Evolutionary conservation across 2,113 vertebrate species (phyloP).

Genomic region (Bostrychus sinensis): DNA sequence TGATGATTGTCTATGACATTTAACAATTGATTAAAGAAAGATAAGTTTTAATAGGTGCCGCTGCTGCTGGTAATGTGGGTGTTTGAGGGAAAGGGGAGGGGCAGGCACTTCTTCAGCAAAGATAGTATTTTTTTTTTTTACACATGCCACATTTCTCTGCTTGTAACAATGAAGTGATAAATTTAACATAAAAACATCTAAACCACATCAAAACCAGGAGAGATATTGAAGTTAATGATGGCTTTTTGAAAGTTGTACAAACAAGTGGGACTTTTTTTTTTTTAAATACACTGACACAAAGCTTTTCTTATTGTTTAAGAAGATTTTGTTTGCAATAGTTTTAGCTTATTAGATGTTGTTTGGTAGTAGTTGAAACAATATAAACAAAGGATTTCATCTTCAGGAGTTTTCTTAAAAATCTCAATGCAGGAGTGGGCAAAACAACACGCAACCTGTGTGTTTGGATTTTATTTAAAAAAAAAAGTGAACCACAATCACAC

Average conservation of each 20-base stretch:
- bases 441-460: too few relatives aligned
- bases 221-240: conserved; percentile 45
- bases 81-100: conserved; percentile 29
- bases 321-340: neutral
- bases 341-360: neutral
- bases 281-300: neutral
- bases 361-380: neutral
- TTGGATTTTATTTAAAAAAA: too few relatives aligned
- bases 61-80: conserved; percentile 50
- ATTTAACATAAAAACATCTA: conserved; percentile 58
- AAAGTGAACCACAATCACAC: too few relatives aligned
- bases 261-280: conserved; percentile 20
- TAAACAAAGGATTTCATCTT: neutral
- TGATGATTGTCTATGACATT: conserved; percentile 81
- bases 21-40: conserved; percentile 81
- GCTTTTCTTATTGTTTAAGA: neutral
- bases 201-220: conserved; percentile 31
- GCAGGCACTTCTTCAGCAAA: conserved; percentile 42
- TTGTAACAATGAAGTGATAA: conserved; percentile 54
- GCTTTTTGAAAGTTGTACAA: conserved; percentile 25
- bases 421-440: too few relatives aligned
- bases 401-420: too few relatives aligned
- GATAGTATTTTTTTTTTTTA: conserved; percentile 30
- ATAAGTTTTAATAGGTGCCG: conserved; percentile 77
- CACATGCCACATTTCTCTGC: conserved; percentile 40